Conservation (phyloP, 23 tunicate species). For the Oikopleura dioica region DNA sequence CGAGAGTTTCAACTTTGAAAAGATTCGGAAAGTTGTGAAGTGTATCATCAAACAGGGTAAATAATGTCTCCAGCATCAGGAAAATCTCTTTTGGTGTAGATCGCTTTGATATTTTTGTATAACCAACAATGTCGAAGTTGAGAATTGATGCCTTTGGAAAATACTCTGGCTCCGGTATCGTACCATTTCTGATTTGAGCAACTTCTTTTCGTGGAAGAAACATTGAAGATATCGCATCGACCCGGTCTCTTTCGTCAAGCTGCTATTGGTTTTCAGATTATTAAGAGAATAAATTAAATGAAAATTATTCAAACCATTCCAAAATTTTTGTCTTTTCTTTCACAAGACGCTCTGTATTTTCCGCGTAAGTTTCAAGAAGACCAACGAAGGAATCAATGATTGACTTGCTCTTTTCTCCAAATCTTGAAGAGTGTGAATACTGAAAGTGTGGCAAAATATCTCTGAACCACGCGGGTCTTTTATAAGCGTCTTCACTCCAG, state of each 20-base stretch:
- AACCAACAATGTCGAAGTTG: background rate
- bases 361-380: background rate
- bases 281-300: too few relatives aligned
- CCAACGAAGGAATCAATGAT: background rate
- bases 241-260: slow-evolving; percentile 8
- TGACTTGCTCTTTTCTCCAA: too few relatives aligned
- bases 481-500: too few relatives aligned
- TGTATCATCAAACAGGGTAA: background rate
- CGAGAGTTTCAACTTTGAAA: background rate
- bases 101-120: background rate
- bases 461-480: too few relatives aligned
- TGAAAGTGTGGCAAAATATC: too few relatives aligned
- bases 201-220: background rate
- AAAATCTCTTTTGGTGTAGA: background rate
- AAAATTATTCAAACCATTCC: too few relatives aligned
- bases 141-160: background rate
- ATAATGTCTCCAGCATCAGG: background rate
- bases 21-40: background rate
- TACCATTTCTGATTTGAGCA: background rate
- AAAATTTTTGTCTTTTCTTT: background rate
- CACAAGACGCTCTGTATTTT: slow-evolving; percentile 10
- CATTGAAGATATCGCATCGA: background rate
- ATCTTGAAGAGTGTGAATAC: too few relatives aligned
- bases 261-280: too few relatives aligned
- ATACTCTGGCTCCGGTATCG: background rate